Evolutionary conservation across 2,888 invertebrate species (phyloP), one percentile per base, ranked within the genome.

Genomic region (Drosophila stalkeri): DNA sequence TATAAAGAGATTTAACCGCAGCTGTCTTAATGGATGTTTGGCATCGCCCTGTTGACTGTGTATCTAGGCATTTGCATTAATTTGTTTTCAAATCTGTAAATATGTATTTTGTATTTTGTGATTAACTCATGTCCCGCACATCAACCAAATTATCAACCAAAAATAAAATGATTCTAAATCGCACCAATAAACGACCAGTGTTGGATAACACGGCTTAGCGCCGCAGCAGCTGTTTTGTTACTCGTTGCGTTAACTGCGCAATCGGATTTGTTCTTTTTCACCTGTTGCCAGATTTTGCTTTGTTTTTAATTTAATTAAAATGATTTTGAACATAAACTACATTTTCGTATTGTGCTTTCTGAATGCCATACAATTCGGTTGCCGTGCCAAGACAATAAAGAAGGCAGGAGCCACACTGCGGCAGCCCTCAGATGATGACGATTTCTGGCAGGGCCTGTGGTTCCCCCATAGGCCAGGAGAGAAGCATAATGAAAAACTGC

Each of bases 351-450:
- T 76, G 37, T 71, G 67, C 46, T 43, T 83, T 12, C 18, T 56
- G 4, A 55, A 64, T 43, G 75, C 63, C 59, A 49, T 46, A 3
- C 14, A 43, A 2, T 33, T 31, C 7, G 12, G 18, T 56, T 62
- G 43, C 56, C 74, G 70, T 35, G 79, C 76, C 0, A 90, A 87
- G 72, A 79, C 77, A 6, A 83, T 89, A 8, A 87, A 88, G 31
- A 88, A 90, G n/a, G 64, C 84, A 6, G 93, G 93, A 92, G 81
- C 81, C 7, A 93, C 35, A 67, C 76, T 60, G 62, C 77, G 66
- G 35, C 59, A 56, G 16, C 60, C 78, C 8, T 49, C 37, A 27
- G 65, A 70, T 31, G 60, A 73, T 20, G 16, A 64, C 0, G 64
- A 31, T 31, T 62, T 56, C 0, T 90, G 78, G 81, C 67, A 76